Base-by-base conservation (phyloP, 2,797 vertebrate species). In the Tamandua tetradactyla region DNA sequence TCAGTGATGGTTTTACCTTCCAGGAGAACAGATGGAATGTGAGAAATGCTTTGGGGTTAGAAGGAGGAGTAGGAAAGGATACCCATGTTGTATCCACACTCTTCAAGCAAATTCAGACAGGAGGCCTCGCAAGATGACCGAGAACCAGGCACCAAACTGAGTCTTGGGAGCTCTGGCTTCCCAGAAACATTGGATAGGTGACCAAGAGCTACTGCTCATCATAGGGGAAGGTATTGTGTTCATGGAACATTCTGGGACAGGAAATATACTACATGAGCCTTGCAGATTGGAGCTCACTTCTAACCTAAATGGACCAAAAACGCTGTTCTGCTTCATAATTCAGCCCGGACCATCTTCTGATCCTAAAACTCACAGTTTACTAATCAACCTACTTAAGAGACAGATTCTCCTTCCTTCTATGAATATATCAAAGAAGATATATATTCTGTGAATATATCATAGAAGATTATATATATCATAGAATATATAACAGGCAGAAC, bases 1-100 rank as follows among this genome's bases (percentile, higher is more conserved):
- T 93, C 49, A 91, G 69, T 52, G 72, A 93, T 44, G 69, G n/a
- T 72, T 93, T 75, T 78, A 76, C 79, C 64, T 95, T 92, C 81
- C 62, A 32, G 75, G 49, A 93, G 44, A 74, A 23, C 23, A 84
- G 64, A 80, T 49, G 32, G 87, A 87, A 14, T 66, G 55, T 89
- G 49, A 35, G 49, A 91, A 85, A 96, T 86, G 40, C 40, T 95
- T 55, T 64, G 71, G 64, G 91, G 37, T 42, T 92, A 94, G 17
- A 55, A 86, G 71, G 47, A 92, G 59, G 20, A n/a, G 61, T 2
- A 62, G 14, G 25, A 42, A 89, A 32, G 64, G 42, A 18, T 49
- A 52, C 30, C 40, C 40, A 64, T 7, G n/a, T 76, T 94, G 94
- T 81, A 95, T 62, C 37, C 68, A 87, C 89, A 94, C 40, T 93